Evolutionary conservation across 2,113 vertebrate species (phyloP), one percentile per base, ranked within the genome.

Genomic region (Hippocampus comes): DNA sequence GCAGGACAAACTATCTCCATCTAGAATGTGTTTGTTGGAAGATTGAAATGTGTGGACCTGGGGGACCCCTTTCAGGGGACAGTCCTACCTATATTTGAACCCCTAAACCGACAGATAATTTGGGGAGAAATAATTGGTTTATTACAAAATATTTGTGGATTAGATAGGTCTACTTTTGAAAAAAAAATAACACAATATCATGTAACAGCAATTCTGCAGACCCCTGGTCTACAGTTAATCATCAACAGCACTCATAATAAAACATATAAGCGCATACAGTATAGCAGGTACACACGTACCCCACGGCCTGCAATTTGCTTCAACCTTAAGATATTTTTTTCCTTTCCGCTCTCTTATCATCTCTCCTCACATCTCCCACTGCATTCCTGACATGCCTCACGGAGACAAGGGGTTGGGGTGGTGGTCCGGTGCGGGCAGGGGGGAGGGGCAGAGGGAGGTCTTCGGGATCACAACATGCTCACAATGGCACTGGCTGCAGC

Each of bases 341-440:
- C 56, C 49, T 49, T 85, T 73, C 71, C 81, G 78, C 68, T 70
- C 67, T 74, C 77, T 77, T 68, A 85, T 79, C 85, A 27, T 77
- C 78, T 81, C 43, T 48, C n/a, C 64, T 48, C 84, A 76, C 73
- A 53, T 81, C 76, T 84, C 78, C 74, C n/a, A 9, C 77, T 78
- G 70, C 87, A 91, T 89, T 91, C 90, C 88, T 91, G 81, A 83
- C 87, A 78, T 92, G 87, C 89, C 86, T 84, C 64, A 84, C 80
- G 86, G 83, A 87, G 83, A 87, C 80, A 34, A 23, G 27, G 20
- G 27, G 59, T 27, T 60, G 59, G 59, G 15, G 27, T 34, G 59
- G 59, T 61, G 14, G 59, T 12, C 25, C 20, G 17, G 59, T 27
- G 55, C 25, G 57, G 71, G 20, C 17, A n/a, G 10, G 49, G 56